Conservation (phyloP, 2,113 vertebrate genomes). For the Zosterops pallidus region DNA sequence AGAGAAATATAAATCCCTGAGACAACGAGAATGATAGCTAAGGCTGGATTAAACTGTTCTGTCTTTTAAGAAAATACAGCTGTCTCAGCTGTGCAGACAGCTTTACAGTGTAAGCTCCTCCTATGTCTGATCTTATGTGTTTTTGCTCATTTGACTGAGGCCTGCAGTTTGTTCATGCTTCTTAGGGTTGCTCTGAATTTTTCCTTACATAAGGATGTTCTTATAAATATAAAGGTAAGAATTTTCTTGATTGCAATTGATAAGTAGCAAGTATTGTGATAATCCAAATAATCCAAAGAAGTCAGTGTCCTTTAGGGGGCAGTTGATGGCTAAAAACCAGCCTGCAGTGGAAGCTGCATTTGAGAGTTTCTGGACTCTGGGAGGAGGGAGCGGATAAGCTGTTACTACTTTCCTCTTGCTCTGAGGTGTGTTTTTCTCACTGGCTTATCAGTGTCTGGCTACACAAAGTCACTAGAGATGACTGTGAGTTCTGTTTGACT, state of each 20-base stretch:
- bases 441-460: not conserved
- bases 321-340: not conserved
- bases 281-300: not conserved
- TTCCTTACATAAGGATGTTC: not conserved
- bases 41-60: not conserved
- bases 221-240: not conserved
- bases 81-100: not conserved
- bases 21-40: not conserved
- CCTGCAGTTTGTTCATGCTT: not conserved
- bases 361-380: not conserved
- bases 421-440: not conserved
- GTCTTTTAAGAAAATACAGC: not conserved
- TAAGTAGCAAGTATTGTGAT: not conserved
- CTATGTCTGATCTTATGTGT: not conserved
- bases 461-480: not conserved
- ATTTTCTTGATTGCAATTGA: not conserved
- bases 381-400: not conserved
- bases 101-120: not conserved
- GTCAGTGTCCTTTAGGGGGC: not conserved
- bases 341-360: not conserved
- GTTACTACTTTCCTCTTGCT: not conserved
- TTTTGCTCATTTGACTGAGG: not conserved
- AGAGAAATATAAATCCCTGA: not conserved
- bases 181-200: not conserved
- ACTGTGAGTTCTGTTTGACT: not conserved